A percentile compares a stretch with the other conserved stretches of the same genome.
These are phyloP conservation scores for Lagothrix lagotricha DNA, from an alignment of 2,797 vertebrate genomes.

Conservation along the genomic window DNA sequence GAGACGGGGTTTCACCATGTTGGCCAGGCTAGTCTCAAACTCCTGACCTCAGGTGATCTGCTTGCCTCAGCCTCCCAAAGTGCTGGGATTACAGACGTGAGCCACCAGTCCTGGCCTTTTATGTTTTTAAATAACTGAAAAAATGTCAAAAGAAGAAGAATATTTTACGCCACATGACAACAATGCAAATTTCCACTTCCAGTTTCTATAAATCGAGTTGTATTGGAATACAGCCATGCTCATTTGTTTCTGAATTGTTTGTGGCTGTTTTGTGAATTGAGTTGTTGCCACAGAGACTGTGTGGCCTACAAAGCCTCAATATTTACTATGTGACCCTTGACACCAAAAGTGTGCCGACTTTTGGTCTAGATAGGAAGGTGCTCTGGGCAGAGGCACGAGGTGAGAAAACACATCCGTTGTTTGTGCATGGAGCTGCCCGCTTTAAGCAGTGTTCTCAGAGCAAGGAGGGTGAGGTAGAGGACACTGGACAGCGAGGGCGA, in stretches of 20 bases:
- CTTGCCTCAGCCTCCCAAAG: too few relatives aligned
- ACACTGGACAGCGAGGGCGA: accelerated
- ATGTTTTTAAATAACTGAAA: background rate
- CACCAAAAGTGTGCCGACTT: background rate
- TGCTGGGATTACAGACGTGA: too few relatives aligned
- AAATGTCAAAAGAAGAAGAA: background rate
- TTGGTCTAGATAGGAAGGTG: background rate
- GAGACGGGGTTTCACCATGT: too few relatives aligned
- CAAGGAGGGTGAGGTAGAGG: background rate
- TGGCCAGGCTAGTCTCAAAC: too few relatives aligned
- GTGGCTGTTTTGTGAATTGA: background rate
- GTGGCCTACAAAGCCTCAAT: background rate
- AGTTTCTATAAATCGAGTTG: background rate
- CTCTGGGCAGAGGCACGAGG: background rate
- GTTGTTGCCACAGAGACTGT: background rate
- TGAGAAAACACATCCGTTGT: accelerated
- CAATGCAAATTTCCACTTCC: background rate
- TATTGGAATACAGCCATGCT: background rate
- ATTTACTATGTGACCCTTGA: background rate
- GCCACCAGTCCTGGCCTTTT: too few relatives aligned
- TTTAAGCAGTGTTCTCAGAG: background rate
- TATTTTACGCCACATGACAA: background rate
- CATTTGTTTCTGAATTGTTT: background rate
- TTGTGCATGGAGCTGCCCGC: accelerated
- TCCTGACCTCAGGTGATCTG: too few relatives aligned